Percentiles rank a stretch among this genome's conserved stretches.
Evolutionary conservation across 2,888 invertebrate genomes (phyloP).

Genomic region (Dynastes maya): DNA sequence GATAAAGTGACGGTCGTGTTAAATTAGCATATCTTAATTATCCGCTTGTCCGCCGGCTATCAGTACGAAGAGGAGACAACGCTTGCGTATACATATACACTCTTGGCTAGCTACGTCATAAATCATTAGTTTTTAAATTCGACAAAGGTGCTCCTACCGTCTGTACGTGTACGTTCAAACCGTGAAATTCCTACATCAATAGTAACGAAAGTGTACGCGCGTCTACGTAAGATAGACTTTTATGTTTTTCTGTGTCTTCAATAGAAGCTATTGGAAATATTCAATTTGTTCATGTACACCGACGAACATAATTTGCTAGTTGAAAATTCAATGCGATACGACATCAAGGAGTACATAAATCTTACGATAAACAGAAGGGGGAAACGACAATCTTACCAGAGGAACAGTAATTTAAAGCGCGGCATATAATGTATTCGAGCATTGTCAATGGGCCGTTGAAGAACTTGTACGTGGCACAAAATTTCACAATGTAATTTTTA

Average conservation of each 20-base stretch:
- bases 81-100: not conserved
- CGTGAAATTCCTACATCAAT: conserved; percentile 4
- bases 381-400: not conserved
- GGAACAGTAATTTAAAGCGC: not conserved
- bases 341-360: not conserved
- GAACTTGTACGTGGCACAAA: no score
- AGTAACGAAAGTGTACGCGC: not conserved
- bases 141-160: conserved; percentile 29
- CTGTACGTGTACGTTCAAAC: not conserved
- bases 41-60: conserved; percentile 50
- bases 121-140: conserved; percentile 30
- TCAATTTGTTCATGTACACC: not conserved
- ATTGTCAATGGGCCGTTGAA: not conserved
- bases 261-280: not conserved
- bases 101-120: conserved; percentile 32
- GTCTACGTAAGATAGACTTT: not conserved
- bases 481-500: no score
- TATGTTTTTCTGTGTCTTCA: conserved; percentile 13
- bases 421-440: not conserved
- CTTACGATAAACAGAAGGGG: not conserved
- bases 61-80: conserved; percentile 24
- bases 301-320: conserved; percentile 11
- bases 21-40: conserved; percentile 54
- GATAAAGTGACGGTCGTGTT: conserved; percentile 30
- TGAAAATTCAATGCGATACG: conserved; percentile 23